Evolutionary conservation across 2,888 invertebrate species (phyloP).

Genomic region (Fragum fragum): DNA sequence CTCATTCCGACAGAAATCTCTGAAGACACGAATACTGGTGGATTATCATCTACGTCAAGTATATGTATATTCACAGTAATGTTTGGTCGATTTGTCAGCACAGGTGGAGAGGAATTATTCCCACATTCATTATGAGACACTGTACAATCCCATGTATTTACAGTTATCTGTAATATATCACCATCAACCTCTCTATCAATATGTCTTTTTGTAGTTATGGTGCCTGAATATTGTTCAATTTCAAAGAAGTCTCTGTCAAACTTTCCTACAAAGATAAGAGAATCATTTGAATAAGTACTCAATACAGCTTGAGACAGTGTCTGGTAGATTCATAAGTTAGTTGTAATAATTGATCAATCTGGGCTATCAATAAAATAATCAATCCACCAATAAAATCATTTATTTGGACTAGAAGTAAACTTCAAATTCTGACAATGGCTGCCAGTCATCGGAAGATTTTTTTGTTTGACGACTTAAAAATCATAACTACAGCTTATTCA

Average conservation of each 20-base stretch:
- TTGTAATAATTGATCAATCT: too few species aligned
- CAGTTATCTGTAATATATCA: background rate
- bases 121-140: background rate
- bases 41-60: conserved; percentile 44
- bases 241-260: background rate
- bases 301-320: too few species aligned
- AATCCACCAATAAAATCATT: too few species aligned
- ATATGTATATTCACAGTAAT: conserved; percentile 28
- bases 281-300: too few species aligned
- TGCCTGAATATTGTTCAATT: conserved; percentile 22
- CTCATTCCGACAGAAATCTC: conserved; percentile 57
- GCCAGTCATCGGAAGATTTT: too few species aligned
- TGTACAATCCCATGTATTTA: conserved; percentile 12
- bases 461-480: too few species aligned
- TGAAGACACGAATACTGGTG: conserved; percentile 32
- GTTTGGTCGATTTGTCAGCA: background rate
- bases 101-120: background rate
- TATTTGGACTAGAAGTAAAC: too few species aligned
- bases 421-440: too few species aligned
- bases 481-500: too few species aligned
- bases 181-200: conserved; percentile 41
- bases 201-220: conserved; percentile 31
- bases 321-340: too few species aligned
- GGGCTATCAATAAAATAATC: too few species aligned
- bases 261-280: background rate